Base-by-base conservation (phyloP, 2,888 invertebrate species). In the Cheilosia urbana region DNA sequence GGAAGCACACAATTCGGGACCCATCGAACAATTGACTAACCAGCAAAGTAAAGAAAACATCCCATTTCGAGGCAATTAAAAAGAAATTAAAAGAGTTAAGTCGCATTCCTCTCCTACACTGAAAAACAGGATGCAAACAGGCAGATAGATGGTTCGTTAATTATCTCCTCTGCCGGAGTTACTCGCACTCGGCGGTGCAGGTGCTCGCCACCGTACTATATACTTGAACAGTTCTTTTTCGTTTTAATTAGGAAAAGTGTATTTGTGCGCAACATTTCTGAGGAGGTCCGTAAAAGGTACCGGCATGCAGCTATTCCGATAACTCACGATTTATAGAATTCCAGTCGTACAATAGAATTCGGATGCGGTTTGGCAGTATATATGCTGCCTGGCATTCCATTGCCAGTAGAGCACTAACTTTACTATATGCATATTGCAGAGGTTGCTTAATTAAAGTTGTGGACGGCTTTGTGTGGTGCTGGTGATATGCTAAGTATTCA, bases 261-360 rank as follows among this genome's bases (percentile, higher is more conserved):
- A 73, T 62, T 76, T 85, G 75, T 71, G 76, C 80, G 65, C 76
- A 75, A 63, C 73, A 79, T 71, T 80, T 75, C 71, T 73, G 60
- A 49, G 40, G 65, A 62, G 62, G 37, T 47, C 77, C 85, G 72
- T 81, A 81, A 85, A 85, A 68, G 85, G 85, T 37, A 72, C 81
- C 72, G 85, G 27, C 81, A 62, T 76, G 19, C 76, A 68, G 57
- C 76, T 62, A 85, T 81, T 77, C 85, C 85, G 81, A 81, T 85
- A 85, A 77, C 81, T 85, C 85, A 85, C 85, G 85, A 85, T 72
- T 85, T 76, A 76, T 85, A 85, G 71, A 85, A 85, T 85, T 81
- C 81, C 81, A 77, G 19, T 34, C 62, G 75, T 65, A 55, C 76
- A 65, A 71, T 75, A 17, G 71, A 60, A 84, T 75, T 71, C 60